Evolutionary conservation across 2,888 invertebrate species (phyloP).

Genomic region (Apotomis turbidana): DNA sequence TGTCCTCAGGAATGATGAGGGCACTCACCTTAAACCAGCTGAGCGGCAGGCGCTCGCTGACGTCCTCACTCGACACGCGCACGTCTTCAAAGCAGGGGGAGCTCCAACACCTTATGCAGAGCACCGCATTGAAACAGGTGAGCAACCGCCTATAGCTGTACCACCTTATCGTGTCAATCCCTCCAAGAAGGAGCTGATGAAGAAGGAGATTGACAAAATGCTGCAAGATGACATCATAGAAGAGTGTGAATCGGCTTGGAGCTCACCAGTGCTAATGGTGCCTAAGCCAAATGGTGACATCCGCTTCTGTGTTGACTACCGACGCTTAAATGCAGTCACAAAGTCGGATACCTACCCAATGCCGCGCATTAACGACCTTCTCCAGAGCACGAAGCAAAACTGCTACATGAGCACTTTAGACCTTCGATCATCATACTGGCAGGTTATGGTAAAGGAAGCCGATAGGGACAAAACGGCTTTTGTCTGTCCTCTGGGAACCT

Average conservation of each 20-base stretch:
- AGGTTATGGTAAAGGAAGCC: constrained; percentile 45
- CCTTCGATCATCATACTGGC: constrained; percentile 54
- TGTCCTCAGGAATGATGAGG: background rate
- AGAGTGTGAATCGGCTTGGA: background rate
- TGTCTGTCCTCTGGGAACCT: constrained; percentile 46
- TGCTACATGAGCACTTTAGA: background rate
- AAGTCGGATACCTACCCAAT: constrained; percentile 51
- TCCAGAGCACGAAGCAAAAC: background rate
- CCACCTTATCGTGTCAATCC: background rate
- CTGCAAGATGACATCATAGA: background rate
- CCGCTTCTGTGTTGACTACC: constrained; percentile 5
- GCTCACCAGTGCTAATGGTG: background rate
- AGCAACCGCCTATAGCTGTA: no score
- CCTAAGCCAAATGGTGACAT: background rate
- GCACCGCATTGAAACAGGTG: no score
- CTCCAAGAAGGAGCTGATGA: background rate
- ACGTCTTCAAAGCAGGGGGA: background rate
- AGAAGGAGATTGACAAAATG: background rate
- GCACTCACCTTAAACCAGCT: background rate
- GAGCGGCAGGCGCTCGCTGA: background rate
- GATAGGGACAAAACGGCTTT: constrained; percentile 46
- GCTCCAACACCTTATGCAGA: no score
- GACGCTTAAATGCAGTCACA: background rate
- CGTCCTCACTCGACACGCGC: background rate
- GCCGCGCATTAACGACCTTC: constrained; percentile 57